Evolutionary conservation across 2,888 invertebrate genomes (phyloP).

Genomic region (Conus canariensis): DNA sequence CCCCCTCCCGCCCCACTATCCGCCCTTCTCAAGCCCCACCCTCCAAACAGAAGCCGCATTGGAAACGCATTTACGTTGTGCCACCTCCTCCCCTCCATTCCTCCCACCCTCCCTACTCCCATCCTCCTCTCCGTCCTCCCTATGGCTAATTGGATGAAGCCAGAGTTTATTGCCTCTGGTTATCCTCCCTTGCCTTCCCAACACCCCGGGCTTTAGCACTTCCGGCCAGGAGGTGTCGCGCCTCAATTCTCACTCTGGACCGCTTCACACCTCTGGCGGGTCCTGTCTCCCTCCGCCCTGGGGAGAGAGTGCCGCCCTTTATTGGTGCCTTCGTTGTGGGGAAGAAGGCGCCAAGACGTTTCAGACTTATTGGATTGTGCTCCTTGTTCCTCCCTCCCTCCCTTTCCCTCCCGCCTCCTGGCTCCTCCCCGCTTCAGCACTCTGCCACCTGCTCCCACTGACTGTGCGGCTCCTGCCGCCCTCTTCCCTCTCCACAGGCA

Average conservation of each 20-base stretch:
- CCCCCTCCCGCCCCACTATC: not conserved
- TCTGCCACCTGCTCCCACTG: conserved; percentile 9
- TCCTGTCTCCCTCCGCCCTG: conserved; percentile 24
- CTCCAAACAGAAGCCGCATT: not conserved
- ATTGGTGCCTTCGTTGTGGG: not conserved
- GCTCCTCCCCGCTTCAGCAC: not conserved
- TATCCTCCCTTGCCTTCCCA: not conserved
- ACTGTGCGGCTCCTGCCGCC: not conserved
- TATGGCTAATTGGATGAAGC: not conserved
- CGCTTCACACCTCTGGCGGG: conserved; percentile 43
- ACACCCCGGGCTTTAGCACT: not conserved
- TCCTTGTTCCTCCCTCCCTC: not conserved
- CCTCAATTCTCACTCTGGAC: conserved; percentile 50
- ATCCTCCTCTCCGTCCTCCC: not conserved
- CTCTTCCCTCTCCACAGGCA: not conserved
- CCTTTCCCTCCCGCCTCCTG: not conserved
- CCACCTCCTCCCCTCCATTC: not conserved
- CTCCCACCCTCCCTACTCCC: not conserved
- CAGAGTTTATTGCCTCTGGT: conserved; percentile 6
- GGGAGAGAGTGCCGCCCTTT: conserved; percentile 24
- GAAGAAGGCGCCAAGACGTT: conserved; percentile 32
- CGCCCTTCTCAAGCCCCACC: not conserved
- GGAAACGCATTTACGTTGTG: too few species aligned
- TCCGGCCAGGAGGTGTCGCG: conserved; percentile 43
- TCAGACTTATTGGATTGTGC: conserved; percentile 41